These are phyloP conservation scores for Mionectes macconnelli DNA, from an alignment of 2,113 vertebrate genomes.

Conservation along the genomic window DNA sequence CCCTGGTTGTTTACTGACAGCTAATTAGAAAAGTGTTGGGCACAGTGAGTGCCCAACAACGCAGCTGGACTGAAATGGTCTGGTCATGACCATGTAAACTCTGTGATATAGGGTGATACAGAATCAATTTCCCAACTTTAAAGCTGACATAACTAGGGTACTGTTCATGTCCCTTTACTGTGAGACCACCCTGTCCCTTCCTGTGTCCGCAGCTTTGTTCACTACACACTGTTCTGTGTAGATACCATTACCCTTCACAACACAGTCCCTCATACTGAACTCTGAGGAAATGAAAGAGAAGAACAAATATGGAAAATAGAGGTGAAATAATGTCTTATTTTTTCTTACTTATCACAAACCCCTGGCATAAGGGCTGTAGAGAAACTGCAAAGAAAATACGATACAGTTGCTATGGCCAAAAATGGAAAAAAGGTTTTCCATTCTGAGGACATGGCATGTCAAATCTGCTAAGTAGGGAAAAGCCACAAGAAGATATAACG, in stretches of 20 bases:
- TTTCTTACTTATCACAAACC: not conserved
- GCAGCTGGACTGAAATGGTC: not conserved
- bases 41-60: not conserved
- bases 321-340: not conserved
- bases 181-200: not conserved
- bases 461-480: not conserved
- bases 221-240: not conserved
- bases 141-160: not conserved
- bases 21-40: not conserved
- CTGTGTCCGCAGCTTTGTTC: not conserved
- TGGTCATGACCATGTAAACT: not conserved
- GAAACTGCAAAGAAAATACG: not conserved
- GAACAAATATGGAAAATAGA: not conserved
- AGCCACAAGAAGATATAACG: not conserved
- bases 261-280: not conserved
- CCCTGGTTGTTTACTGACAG: not conserved
- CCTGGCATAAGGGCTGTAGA: not conserved
- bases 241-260: not conserved
- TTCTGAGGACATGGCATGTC: not conserved
- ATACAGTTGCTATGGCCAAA: not conserved
- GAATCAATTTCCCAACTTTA: not conserved
- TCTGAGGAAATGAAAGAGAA: not conserved
- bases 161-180: not conserved
- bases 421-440: not conserved
- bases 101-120: not conserved